Evolutionary conservation across 1,140 invertebrate species (phyloP).

Genomic region (Pachyrhynchus sulphureomaculatus): DNA sequence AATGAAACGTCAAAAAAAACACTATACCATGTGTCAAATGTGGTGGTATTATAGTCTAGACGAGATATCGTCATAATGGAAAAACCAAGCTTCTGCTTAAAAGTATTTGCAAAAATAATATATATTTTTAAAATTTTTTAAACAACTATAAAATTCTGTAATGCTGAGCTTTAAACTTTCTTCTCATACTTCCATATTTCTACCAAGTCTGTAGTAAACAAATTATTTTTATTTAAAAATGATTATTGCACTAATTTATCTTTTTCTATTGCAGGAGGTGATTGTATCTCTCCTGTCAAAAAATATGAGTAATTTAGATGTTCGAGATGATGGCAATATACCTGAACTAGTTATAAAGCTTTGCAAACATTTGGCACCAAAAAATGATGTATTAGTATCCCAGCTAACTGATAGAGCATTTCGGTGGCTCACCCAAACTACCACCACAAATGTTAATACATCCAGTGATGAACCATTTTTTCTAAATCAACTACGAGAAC

Average conservation of each 20-base stretch:
- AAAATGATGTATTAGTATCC: constrained; percentile 40
- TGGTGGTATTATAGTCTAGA: too few relatives aligned
- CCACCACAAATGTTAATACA: constrained; percentile 3
- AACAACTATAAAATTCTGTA: too few relatives aligned
- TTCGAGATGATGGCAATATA: constrained; percentile 28
- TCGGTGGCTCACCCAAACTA: constrained; percentile 33
- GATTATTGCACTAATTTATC: constrained; percentile 20
- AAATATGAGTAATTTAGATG: constrained; percentile 20
- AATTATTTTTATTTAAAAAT: too few relatives aligned
- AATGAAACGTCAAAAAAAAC: too few relatives aligned
- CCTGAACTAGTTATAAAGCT: constrained; percentile 43
- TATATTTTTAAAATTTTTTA: too few relatives aligned
- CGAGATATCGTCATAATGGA: too few relatives aligned
- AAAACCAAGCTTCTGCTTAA: too few relatives aligned
- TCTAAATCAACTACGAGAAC: constrained; percentile 38
- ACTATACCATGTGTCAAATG: too few relatives aligned
- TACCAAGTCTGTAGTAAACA: too few relatives aligned
- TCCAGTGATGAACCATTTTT: constrained; percentile 40
- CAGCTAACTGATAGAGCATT: constrained; percentile 44
- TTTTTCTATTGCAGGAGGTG: constrained; percentile 13
- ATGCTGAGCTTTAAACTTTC: too few relatives aligned
- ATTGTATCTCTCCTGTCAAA: not conserved
- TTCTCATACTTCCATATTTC: too few relatives aligned
- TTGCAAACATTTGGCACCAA: constrained; percentile 44
- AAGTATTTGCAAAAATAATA: too few relatives aligned